A percentile compares a stretch with the other conserved stretches of the same genome.
phyloP scores from a whole-genome alignment of 2,113 vertebrate species.

The Podocnemis expansa region DNA sequence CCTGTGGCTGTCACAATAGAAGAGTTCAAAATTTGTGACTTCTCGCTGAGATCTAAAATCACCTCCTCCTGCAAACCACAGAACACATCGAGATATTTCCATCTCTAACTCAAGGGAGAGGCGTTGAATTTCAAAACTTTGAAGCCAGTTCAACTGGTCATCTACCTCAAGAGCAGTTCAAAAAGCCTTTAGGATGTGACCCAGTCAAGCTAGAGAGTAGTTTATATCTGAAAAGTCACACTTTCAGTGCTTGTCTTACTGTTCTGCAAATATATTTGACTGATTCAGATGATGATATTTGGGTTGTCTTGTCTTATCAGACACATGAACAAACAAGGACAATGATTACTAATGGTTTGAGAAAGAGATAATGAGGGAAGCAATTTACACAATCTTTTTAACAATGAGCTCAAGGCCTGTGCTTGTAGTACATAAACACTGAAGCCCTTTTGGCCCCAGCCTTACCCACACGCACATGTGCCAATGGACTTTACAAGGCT shows the following conservation, averaged over 20 bases:
- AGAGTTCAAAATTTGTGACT: not conserved
- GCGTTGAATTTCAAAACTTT: not conserved
- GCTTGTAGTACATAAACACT: accelerated
- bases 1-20: not conserved
- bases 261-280: constrained; percentile 30
- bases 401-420: not conserved
- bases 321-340: constrained; percentile 8
- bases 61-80: not conserved
- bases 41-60: not conserved
- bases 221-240: not conserved
- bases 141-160: not conserved
- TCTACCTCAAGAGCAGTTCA: not conserved
- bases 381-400: not conserved
- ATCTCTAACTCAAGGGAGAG: not conserved
- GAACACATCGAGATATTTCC: not conserved
- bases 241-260: not conserved
- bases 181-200: not conserved
- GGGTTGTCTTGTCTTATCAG: constrained; percentile 5
- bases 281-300: not conserved
- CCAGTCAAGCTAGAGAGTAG: not conserved
- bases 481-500: not conserved
- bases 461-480: not conserved
- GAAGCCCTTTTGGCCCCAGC: not conserved
- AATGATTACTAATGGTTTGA: accelerated
- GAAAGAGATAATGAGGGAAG: not conserved